These are phyloP conservation scores for Melopsittacus undulatus DNA, from an alignment of 2,797 vertebrate genomes.

Conservation along the genomic window DNA sequence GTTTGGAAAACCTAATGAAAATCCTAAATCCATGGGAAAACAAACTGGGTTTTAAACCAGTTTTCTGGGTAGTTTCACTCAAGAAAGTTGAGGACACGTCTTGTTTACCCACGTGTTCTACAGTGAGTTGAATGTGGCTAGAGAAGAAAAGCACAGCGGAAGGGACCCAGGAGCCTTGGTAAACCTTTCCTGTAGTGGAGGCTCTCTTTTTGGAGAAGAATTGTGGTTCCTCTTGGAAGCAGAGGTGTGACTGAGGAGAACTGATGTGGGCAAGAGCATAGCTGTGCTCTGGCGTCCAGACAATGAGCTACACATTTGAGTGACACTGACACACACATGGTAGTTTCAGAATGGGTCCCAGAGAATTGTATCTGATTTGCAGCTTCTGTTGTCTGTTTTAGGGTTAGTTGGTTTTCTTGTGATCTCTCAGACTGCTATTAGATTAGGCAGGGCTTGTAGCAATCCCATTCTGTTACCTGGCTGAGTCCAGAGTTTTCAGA, in stretches of 20 bases:
- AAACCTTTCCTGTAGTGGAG: background rate
- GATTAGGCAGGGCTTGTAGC: background rate
- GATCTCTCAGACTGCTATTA: background rate
- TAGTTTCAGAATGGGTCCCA: background rate
- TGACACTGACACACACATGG: background rate
- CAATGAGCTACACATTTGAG: background rate
- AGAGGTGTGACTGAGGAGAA: background rate
- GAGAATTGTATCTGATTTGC: background rate
- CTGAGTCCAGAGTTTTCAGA: background rate
- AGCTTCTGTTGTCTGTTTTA: background rate
- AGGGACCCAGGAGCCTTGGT: background rate
- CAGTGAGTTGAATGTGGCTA: background rate
- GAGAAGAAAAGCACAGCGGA: background rate
- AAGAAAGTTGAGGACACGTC: background rate
- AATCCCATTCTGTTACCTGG: background rate
- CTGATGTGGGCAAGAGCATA: background rate
- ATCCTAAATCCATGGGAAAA: background rate
- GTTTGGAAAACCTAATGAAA: background rate
- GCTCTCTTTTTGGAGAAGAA: background rate
- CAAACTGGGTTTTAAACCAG: background rate
- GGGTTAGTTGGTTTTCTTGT: background rate
- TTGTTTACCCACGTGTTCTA: background rate
- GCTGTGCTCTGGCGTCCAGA: background rate
- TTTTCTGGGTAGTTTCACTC: background rate
- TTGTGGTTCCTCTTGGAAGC: background rate